These are phyloP conservation scores for Nanorana parkeri DNA, from an alignment of 2,113 vertebrate species.

Conservation along the genomic window DNA sequence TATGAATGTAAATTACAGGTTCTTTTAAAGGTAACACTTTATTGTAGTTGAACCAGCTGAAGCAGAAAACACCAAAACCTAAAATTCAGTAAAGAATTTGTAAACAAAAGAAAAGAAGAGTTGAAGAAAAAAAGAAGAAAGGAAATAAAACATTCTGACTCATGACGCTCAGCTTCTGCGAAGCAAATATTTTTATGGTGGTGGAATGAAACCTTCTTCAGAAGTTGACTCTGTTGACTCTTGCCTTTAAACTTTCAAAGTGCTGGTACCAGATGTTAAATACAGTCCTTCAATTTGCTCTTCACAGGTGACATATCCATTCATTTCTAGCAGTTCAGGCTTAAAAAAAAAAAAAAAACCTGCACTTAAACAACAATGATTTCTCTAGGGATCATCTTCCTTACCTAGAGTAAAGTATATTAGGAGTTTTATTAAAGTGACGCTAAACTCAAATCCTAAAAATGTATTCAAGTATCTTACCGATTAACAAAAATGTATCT, in stretches of 20 bases:
- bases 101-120: not conserved
- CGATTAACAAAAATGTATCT: too few species aligned
- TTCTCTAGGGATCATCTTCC: too few species aligned
- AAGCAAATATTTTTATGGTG: not conserved
- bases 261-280: constrained; percentile 5
- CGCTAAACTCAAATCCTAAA: too few species aligned
- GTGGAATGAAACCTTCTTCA: not conserved
- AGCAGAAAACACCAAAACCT: not conserved
- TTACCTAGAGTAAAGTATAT: too few species aligned
- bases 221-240: not conserved
- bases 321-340: not conserved
- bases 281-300: not conserved
- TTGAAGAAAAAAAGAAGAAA: not conserved
- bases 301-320: constrained; percentile 8
- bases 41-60: not conserved
- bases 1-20: not conserved
- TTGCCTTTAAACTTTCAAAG: not conserved
- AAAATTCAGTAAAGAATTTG: not conserved
- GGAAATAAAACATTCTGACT: not conserved
- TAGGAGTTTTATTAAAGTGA: too few species aligned
- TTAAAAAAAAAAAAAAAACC: not conserved
- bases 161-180: not conserved
- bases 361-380: too few species aligned
- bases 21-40: not conserved
- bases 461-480: too few species aligned